Conservation (phyloP, 64 coral and sea anemone genomes). For the Dendrophyllia cribrosa region DNA sequence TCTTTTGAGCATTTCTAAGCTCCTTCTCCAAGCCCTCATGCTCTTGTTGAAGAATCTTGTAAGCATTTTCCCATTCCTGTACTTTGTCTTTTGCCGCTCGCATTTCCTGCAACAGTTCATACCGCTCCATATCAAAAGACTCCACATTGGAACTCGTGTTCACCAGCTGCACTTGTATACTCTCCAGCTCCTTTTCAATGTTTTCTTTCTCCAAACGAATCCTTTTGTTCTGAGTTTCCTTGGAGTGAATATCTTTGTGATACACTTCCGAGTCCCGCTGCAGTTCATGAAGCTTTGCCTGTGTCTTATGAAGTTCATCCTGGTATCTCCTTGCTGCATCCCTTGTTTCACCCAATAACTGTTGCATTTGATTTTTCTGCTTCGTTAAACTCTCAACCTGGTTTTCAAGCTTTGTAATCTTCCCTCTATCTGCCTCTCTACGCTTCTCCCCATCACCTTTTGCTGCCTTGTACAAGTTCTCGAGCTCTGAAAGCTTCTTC, state of each 20-base stretch:
- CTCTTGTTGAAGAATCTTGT: constrained; percentile 79
- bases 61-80: constrained; percentile 74
- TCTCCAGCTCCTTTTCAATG: constrained; percentile 72
- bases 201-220: constrained; percentile 75
- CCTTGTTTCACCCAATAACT: constrained; percentile 65
- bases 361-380: constrained; percentile 75
- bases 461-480: constrained; percentile 56
- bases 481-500: constrained; percentile 77
- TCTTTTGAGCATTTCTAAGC: constrained; percentile 47
- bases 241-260: constrained; percentile 66
- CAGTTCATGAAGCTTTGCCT: constrained; percentile 60
- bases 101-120: constrained; percentile 67
- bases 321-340: constrained; percentile 28
- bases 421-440: constrained; percentile 65
- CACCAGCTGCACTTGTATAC: constrained; percentile 56
- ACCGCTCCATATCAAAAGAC: constrained; percentile 67
- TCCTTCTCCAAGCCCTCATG: constrained; percentile 77
- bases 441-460: constrained; percentile 67
- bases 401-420: constrained; percentile 84
- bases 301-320: constrained; percentile 63
- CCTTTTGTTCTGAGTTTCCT: constrained; percentile 67
- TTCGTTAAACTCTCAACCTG: constrained; percentile 78
- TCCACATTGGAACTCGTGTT: constrained; percentile 50
- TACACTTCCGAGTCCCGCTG: constrained; percentile 30
- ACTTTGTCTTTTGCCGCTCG: constrained; percentile 63